phyloP scores from a whole-genome alignment of 2,113 vertebrate genomes.

The Gambusia holbrooki region DNA sequence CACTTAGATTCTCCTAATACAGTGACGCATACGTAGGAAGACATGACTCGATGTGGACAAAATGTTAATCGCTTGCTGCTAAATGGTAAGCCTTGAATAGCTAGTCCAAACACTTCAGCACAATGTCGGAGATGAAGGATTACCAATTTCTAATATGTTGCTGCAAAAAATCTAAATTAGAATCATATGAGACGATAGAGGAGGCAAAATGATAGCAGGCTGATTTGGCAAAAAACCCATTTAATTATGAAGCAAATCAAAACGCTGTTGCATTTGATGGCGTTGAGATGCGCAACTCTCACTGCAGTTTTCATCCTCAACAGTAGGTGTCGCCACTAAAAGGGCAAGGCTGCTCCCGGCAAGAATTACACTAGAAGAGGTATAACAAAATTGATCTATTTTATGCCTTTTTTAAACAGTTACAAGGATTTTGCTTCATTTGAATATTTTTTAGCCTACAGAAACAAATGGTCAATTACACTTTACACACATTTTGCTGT shows the following conservation, averaged over 20 bases:
- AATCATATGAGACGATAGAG: background rate
- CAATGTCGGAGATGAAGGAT: background rate
- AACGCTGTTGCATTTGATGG: background rate
- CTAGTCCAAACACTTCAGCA: background rate
- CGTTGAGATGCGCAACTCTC: background rate
- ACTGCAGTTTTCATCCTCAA: background rate
- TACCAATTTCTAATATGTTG: background rate
- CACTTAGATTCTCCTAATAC: slow-evolving; percentile 54
- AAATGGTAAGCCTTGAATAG: background rate
- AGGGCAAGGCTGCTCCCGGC: no score
- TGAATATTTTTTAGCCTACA: no score
- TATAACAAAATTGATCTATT: no score
- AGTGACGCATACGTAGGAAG: slow-evolving; percentile 13
- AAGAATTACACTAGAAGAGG: no score
- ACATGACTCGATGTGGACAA: background rate
- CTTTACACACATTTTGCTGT: no score
- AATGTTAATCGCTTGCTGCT: background rate
- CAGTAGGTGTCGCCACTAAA: background rate
- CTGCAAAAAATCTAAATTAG: background rate
- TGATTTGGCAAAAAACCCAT: background rate
- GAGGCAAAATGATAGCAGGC: no score
- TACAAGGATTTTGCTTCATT: no score
- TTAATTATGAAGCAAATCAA: background rate
- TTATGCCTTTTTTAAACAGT: no score
- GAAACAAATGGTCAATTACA: no score